These are phyloP conservation scores for Poeciliopsis turneri DNA, from an alignment of 2,797 vertebrate species.

Conservation along the genomic window DNA sequence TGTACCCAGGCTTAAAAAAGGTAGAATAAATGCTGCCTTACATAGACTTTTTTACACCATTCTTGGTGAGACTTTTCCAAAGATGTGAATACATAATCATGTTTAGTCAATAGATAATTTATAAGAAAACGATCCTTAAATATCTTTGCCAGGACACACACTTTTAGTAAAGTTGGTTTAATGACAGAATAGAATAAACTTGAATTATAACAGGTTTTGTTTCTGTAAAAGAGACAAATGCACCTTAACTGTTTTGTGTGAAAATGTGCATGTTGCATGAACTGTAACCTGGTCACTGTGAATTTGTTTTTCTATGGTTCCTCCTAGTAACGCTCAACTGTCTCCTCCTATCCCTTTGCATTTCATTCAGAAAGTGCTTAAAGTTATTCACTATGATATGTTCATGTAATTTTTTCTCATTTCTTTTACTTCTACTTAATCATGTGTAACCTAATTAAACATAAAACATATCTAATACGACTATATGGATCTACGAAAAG, in stretches of 20 bases:
- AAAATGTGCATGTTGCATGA: not conserved
- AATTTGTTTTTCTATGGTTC: not conserved
- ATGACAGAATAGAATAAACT: not conserved
- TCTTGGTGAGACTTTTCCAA: not conserved
- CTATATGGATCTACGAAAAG: not conserved
- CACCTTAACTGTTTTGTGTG: not conserved
- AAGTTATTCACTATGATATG: not conserved
- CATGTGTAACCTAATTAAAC: not conserved
- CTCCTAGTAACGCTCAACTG: not conserved
- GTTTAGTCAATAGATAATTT: not conserved
- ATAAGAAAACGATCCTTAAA: not conserved
- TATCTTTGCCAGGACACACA: not conserved
- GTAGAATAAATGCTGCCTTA: not conserved
- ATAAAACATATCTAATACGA: not conserved
- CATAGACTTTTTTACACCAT: not conserved
- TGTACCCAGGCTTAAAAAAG: not conserved
- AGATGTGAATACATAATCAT: not conserved
- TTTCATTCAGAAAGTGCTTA: not conserved
- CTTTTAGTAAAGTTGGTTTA: not conserved
- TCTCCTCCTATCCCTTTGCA: not conserved
- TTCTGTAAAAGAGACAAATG: not conserved
- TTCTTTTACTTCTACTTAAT: not conserved
- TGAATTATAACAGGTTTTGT: not conserved
- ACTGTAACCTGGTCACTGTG: no score
- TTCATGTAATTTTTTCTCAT: not conserved